phyloP scores from a whole-genome alignment of 37 sponge, comb jelly and placozoan species.

The Eunapius fragilis region DNA sequence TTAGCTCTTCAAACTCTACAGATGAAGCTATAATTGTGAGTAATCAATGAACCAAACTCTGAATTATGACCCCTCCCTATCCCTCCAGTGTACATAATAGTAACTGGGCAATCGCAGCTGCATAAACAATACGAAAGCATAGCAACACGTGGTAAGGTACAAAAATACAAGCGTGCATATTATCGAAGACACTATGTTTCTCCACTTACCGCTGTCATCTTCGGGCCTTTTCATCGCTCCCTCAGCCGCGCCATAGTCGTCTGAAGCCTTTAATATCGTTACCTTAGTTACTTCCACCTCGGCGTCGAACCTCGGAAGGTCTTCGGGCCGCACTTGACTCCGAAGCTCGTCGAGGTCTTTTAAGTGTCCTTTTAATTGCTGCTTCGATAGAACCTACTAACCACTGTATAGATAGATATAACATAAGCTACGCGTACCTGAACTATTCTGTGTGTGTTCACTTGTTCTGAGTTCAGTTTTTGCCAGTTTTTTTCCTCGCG shows the following conservation, averaged over 20 bases:
- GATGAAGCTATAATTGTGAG: not conserved
- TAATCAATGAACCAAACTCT: not conserved
- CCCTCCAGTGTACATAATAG: too few relatives aligned
- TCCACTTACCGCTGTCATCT: not conserved
- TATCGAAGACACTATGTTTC: not conserved
- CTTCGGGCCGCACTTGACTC: conserved; percentile 32
- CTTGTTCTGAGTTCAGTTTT: conserved; percentile 58
- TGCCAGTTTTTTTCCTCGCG: conserved; percentile 50
- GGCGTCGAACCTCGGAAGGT: conserved; percentile 19
- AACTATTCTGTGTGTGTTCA: conserved; percentile 63
- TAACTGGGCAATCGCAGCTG: too few relatives aligned
- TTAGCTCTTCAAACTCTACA: conserved; percentile 28
- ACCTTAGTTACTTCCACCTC: conserved; percentile 10
- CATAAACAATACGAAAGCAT: too few relatives aligned
- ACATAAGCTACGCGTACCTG: conserved; percentile 35
- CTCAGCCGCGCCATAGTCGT: conserved; percentile 25
- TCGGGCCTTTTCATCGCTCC: not conserved
- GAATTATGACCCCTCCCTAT: too few relatives aligned
- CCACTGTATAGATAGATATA: not conserved
- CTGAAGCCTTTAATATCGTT: conserved; percentile 35
- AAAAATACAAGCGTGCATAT: not conserved
- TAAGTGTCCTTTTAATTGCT: conserved; percentile 74
- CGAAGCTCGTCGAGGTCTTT: conserved; percentile 60
- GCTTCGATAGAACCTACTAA: not conserved
- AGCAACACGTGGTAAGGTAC: too few relatives aligned